Percentiles rank a stretch among this genome's conserved stretches.
These are phyloP conservation scores for Synanceia verrucosa DNA, from an alignment of 2,797 vertebrate species.

Conservation along the genomic window DNA sequence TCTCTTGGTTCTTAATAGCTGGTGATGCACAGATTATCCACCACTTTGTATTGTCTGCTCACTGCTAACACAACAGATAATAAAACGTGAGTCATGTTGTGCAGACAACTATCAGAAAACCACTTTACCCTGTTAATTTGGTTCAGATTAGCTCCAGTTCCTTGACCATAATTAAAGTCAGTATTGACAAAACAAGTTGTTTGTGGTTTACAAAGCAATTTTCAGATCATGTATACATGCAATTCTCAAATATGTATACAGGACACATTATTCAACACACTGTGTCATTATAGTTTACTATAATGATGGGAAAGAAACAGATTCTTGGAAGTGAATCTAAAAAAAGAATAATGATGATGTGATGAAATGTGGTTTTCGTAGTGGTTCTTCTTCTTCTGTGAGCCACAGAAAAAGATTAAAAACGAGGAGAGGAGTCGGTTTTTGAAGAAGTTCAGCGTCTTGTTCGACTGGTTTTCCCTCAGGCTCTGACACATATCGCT, in stretches of 20 bases:
- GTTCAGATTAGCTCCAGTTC: neutral
- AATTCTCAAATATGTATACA: neutral
- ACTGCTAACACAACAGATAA: neutral
- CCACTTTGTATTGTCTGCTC: neutral
- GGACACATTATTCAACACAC: neutral
- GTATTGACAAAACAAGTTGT: neutral
- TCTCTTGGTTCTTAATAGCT: slow-evolving; percentile 16
- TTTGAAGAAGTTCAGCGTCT: slow-evolving; percentile 20
- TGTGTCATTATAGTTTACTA: neutral
- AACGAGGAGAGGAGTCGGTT: neutral
- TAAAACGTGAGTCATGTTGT: neutral
- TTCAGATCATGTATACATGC: neutral
- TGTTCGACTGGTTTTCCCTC: slow-evolving; percentile 37
- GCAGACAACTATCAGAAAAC: neutral
- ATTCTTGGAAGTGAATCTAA: neutral
- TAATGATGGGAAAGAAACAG: neutral
- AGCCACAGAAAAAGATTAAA: neutral
- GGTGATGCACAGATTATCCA: slow-evolving; percentile 12
- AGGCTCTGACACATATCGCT: slow-evolving; percentile 54
- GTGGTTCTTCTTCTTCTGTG: neutral
- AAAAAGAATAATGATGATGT: neutral
- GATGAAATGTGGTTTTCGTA: neutral
- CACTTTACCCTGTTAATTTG: neutral
- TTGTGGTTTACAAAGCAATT: neutral
- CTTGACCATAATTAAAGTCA: neutral